Evolutionary conservation across 1,140 invertebrate genomes (phyloP).

Genomic region (Scylla paramamosain): DNA sequence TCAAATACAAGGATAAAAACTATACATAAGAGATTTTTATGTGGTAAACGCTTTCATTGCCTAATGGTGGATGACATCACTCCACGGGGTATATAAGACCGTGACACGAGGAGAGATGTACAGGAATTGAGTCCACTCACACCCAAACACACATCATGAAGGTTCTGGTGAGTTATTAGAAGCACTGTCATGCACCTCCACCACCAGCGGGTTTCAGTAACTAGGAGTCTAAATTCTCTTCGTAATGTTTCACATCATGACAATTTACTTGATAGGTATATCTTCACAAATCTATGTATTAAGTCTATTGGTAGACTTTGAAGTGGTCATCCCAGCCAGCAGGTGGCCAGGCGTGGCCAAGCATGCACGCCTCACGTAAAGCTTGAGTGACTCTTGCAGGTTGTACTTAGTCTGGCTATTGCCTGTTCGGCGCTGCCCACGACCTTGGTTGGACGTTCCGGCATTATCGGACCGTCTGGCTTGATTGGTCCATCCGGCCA

Average conservation of each 20-base stretch:
- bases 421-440: slow-evolving; percentile 28
- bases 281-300: background rate
- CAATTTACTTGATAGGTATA: background rate
- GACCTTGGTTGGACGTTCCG: slow-evolving; percentile 66
- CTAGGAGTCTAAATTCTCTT: background rate
- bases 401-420: slow-evolving; percentile 48
- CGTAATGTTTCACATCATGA: background rate
- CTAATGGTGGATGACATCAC: slow-evolving; percentile 37
- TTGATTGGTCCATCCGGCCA: slow-evolving; percentile 68
- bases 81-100: background rate
- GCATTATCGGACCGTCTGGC: slow-evolving; percentile 64
- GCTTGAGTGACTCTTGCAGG: background rate
- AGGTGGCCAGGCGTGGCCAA: no score
- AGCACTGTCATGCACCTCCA: background rate
- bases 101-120: background rate
- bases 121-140: background rate
- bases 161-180: slow-evolving; percentile 48
- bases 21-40: no score
- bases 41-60: slow-evolving; percentile 43
- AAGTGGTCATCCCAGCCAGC: background rate
- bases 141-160: slow-evolving; percentile 42
- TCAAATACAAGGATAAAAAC: background rate
- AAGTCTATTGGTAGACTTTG: no score
- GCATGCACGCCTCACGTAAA: no score
- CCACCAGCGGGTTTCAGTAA: background rate